Conservation (phyloP, 2,797 vertebrate genomes). For the Onychomys torridus region DNA sequence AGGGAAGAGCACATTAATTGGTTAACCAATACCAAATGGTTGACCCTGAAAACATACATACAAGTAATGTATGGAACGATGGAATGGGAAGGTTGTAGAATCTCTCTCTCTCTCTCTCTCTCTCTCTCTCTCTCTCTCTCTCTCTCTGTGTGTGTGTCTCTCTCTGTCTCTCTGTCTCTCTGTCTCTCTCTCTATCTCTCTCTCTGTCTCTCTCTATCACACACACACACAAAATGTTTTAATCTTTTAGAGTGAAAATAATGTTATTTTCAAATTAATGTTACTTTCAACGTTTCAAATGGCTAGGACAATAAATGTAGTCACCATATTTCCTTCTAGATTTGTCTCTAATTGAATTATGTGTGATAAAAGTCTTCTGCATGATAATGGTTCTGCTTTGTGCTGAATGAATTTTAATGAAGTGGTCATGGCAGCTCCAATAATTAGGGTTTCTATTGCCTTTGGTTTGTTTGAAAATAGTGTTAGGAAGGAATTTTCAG, state of each 20-base stretch:
- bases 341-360: background rate
- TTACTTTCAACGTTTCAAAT: background rate
- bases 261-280: slow-evolving; percentile 25
- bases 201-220: too few species aligned
- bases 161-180: too few species aligned
- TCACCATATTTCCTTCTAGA: background rate
- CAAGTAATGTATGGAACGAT: background rate
- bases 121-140: too few species aligned
- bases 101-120: too few species aligned
- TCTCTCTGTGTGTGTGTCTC: too few species aligned
- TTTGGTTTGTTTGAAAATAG: slow-evolving; percentile 27
- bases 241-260: slow-evolving; percentile 10
- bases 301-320: background rate
- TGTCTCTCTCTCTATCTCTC: too few species aligned
- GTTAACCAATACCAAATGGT: background rate
- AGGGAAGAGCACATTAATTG: background rate
- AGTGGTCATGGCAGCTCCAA: background rate
- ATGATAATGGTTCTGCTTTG: slow-evolving; percentile 33
- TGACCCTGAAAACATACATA: background rate
- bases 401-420: slow-evolving; percentile 42
- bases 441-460: background rate
- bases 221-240: background rate
- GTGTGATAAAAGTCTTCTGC: background rate
- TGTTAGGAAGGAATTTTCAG: background rate
- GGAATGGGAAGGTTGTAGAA: background rate